Base-by-base conservation (phyloP, 2,888 invertebrate species). In the Nemoura dubitans region DNA sequence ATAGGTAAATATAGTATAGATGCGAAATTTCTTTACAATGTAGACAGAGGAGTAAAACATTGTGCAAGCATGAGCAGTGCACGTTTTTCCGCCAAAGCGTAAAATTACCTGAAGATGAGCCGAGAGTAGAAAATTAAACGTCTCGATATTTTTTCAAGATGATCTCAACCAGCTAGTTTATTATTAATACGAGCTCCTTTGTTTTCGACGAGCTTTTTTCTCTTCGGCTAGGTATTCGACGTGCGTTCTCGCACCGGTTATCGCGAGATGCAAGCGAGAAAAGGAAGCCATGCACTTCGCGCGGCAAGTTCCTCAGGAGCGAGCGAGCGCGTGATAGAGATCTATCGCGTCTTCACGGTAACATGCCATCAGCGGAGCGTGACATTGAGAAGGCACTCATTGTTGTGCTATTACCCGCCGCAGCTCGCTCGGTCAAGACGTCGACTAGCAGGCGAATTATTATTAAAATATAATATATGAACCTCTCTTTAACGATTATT, bases 391-490 rank as follows among this genome's bases (percentile, higher is more conserved):
- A 59, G 36, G 5, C 36, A 36, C 36, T n/a, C n/a, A n/a, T n/a
- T n/a, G 10, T 36, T 36, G 36, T 36, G 36, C 36, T 10, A 36
- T 36, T 36, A 36, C 36, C 36, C 59, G 14, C 59, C 59, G 59
- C 16, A 21, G 59, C 59, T 21, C 59, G 36, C 59, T 10, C 36
- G 36, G 10, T 36, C 16, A 21, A 59, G 59, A 7, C 14, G 16
- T 10, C 59, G 59, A 59, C 6, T 10, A 59, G 59, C 59, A 7
- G 59, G 16, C 59, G 59, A 59, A 59, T 59, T 59, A 21, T 59
- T 59, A 59, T 59, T 59, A 59, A 36, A 59, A 59, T 59, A 59
- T 59, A 59, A 59, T 59, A 59, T 59, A 14, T 59, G 59, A 59
- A 59, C 59, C 14, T 2, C 6, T 59, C 59, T 59, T 59, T 59